phyloP scores from a whole-genome alignment of 2,888 invertebrate species.

The Trilocha varians region DNA sequence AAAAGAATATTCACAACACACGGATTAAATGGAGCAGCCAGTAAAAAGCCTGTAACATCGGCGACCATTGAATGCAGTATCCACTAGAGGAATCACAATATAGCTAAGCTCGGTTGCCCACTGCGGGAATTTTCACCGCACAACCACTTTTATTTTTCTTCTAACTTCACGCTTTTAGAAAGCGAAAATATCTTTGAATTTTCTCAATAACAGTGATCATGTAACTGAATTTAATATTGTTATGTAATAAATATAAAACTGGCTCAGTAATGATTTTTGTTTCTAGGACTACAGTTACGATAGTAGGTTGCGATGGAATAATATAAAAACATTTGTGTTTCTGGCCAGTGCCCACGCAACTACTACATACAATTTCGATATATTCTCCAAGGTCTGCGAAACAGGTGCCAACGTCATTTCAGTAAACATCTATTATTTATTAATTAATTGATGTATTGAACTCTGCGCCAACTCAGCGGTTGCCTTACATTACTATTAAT shows the following conservation, averaged over 20 bases:
- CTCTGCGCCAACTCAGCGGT: neutral
- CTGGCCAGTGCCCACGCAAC: slow-evolving; percentile 29
- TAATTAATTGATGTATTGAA: slow-evolving; percentile 3
- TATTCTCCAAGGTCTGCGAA: slow-evolving; percentile 36
- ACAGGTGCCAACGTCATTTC: slow-evolving; percentile 19
- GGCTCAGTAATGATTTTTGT: neutral
- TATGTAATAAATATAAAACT: too few species aligned
- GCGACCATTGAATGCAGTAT: neutral
- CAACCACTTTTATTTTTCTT: neutral
- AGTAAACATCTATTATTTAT: slow-evolving; percentile 13
- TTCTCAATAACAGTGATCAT: too few species aligned
- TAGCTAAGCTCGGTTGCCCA: neutral
- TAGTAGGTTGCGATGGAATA: slow-evolving; percentile 33
- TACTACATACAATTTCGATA: slow-evolving; percentile 31
- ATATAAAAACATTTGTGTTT: slow-evolving; percentile 35
- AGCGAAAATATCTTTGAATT: too few species aligned
- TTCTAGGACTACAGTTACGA: slow-evolving; percentile 17
- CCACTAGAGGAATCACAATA: neutral
- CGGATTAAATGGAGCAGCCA: neutral
- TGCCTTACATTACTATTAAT: neutral
- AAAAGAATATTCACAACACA: neutral
- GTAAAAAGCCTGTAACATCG: neutral
- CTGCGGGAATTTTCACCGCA: neutral
- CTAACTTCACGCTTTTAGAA: neutral
- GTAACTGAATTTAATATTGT: too few species aligned